Base-by-base conservation (phyloP, 2,888 invertebrate species). In the Fragum whitleyi region DNA sequence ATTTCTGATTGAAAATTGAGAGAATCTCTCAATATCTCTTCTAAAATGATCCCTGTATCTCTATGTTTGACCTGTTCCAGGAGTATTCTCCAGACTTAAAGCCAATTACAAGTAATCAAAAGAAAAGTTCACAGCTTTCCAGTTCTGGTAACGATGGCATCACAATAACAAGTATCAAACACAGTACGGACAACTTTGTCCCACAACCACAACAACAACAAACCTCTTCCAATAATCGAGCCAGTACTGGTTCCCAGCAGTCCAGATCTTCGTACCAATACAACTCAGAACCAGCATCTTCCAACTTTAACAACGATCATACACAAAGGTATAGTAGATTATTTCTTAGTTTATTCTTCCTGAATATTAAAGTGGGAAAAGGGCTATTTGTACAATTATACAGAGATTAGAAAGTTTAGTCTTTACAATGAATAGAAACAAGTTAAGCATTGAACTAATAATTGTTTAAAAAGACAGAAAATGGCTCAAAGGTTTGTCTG, bases 1-100 rank as follows among this genome's bases (percentile, higher is more conserved):
- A n/a, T n/a, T n/a, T n/a, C n/a, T n/a, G n/a, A n/a, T n/a, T n/a
- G n/a, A n/a, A n/a, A n/a, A n/a, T n/a, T n/a, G n/a, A n/a, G n/a
- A n/a, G n/a, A n/a, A n/a, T n/a, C n/a, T n/a, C n/a, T n/a, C n/a
- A n/a, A n/a, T n/a, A n/a, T n/a, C n/a, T n/a, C n/a, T n/a, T n/a
- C n/a, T n/a, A n/a, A n/a, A n/a, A n/a, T n/a, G n/a, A n/a, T n/a
- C n/a, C n/a, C n/a, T n/a, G n/a, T 51, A 5, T 51, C 51, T 21
- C 3, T 51, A n/a, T 51, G 5, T 51, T 51, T 57, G 57, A 23
- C 57, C 2, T 57, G 5, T 57, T 57, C n/a, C 61, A 94, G 94
- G 94, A 94, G 86, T 94, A 94, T 86, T 92, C 93, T n/a, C 94
- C 94, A 47, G 94, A 94, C 62, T 87, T 94, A 29, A 92, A 94